phyloP scores from a whole-genome alignment of 2,113 vertebrate species.

The Echinops telfairi region DNA sequence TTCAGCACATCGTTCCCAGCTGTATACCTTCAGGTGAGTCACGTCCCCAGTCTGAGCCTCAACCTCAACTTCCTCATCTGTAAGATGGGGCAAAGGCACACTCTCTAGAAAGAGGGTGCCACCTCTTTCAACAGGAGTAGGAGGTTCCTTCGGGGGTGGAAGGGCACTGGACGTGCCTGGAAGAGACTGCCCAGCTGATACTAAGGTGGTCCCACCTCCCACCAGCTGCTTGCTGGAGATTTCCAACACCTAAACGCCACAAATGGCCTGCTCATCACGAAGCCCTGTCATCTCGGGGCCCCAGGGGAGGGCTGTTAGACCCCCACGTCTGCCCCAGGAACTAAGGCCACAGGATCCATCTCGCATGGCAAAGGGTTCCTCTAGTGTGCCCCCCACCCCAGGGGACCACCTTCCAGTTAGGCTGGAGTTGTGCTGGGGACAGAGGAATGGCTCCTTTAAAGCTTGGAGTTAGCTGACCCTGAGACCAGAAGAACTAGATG shows the following conservation, averaged over 20 bases:
- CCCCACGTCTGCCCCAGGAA: neutral
- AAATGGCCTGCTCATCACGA: neutral
- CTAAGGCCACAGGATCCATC: neutral
- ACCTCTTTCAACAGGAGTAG: accelerated
- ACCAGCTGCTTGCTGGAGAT: neutral
- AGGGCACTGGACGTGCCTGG: neutral
- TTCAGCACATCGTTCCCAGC: neutral
- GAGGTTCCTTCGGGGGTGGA: neutral
- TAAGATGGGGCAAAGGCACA: neutral
- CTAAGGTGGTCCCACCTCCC: neutral
- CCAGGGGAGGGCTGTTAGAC: neutral
- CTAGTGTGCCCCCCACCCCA: neutral
- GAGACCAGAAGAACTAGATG: too few relatives aligned
- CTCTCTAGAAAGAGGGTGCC: accelerated
- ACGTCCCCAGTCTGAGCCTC: neutral
- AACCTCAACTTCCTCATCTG: neutral
- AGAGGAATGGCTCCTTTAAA: neutral
- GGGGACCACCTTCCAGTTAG: neutral
- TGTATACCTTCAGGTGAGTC: neutral
- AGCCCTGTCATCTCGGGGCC: neutral
- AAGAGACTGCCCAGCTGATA: neutral
- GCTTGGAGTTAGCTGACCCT: too few relatives aligned
- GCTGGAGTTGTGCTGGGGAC: too few relatives aligned
- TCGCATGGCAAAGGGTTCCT: accelerated
- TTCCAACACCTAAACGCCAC: neutral